Conservation (phyloP, 2,113 vertebrate genomes). For the Callipepla squamata region DNA sequence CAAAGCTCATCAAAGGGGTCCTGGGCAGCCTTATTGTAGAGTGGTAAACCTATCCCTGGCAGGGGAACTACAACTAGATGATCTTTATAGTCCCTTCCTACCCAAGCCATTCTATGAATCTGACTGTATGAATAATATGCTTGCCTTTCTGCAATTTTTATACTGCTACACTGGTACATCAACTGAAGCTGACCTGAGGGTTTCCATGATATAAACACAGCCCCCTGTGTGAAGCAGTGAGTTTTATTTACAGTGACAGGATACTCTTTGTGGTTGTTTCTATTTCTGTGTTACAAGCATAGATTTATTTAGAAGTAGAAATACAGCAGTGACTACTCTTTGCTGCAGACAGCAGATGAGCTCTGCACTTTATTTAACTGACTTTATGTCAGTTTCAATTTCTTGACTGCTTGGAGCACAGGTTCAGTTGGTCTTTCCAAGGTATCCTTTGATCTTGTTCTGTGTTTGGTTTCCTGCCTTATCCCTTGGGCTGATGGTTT, state of each 20-base stretch:
- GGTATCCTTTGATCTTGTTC: slow-evolving; percentile 62
- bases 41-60: background rate
- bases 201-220: slow-evolving; percentile 25
- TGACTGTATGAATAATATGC: background rate
- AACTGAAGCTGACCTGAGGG: slow-evolving; percentile 39
- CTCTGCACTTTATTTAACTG: slow-evolving; percentile 72
- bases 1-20: background rate
- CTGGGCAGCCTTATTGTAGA: background rate
- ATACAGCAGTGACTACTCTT: slow-evolving; percentile 24
- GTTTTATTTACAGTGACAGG: slow-evolving; percentile 76
- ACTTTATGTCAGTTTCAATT: slow-evolving; percentile 76
- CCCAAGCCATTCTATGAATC: background rate
- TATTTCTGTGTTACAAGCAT: slow-evolving; percentile 58
- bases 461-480: slow-evolving; percentile 35
- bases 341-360: slow-evolving; percentile 12
- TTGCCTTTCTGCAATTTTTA: slow-evolving; percentile 3
- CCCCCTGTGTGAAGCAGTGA: slow-evolving; percentile 61
- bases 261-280: slow-evolving; percentile 71
- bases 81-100: background rate
- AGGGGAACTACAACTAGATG: background rate
- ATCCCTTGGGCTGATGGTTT: slow-evolving; percentile 9
- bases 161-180: background rate
- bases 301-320: slow-evolving; percentile 69
- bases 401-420: slow-evolving; percentile 48
- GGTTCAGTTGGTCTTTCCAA: slow-evolving; percentile 54